phyloP scores from a whole-genome alignment of 35 echinoderm and acorn worm genomes.

The Lytechinus variegatus region DNA sequence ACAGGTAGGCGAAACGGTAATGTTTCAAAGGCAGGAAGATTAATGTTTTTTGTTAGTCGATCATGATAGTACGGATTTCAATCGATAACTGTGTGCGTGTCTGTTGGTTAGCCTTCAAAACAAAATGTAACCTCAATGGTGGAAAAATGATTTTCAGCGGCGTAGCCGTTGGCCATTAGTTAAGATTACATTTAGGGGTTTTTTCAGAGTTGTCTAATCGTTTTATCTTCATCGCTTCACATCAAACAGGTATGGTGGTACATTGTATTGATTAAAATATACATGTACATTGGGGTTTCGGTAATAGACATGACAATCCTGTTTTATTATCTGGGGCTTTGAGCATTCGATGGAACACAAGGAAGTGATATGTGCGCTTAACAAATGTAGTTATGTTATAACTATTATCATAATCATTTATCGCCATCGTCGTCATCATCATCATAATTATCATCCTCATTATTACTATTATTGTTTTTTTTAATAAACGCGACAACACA shows the following conservation, averaged over 20 bases:
- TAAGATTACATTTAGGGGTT: background rate
- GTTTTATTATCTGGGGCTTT: too few species aligned
- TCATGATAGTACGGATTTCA: background rate
- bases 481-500: background rate
- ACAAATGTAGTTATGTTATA: too few species aligned
- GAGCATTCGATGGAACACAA: too few species aligned
- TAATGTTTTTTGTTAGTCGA: background rate
- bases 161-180: background rate
- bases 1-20: background rate
- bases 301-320: too few species aligned
- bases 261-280: background rate
- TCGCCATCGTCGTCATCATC: too few species aligned
- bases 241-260: background rate
- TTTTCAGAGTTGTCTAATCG: background rate
- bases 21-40: background rate
- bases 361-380: too few species aligned
- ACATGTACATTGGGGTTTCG: too few species aligned
- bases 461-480: background rate
- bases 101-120: background rate
- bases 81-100: background rate
- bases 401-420: too few species aligned
- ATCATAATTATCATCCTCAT: too few species aligned
- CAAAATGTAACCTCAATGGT: background rate
- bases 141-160: background rate
- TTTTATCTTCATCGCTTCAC: background rate